Conservation (phyloP, 2,797 vertebrate genomes). For the Tauraco hartlaubi region DNA sequence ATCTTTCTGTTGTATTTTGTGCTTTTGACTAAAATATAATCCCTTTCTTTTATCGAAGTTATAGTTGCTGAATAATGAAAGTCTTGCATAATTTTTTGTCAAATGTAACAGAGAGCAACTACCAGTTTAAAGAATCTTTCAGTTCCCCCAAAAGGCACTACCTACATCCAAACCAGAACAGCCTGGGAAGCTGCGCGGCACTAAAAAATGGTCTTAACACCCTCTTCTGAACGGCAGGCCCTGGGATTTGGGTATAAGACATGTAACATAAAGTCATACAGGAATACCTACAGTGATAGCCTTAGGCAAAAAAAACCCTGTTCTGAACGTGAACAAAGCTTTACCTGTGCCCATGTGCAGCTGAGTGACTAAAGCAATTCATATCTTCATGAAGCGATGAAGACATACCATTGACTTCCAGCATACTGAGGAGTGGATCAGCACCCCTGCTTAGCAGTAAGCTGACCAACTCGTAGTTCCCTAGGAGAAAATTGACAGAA, state of each 20-base stretch:
- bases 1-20: neutral
- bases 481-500: conserved; percentile 66
- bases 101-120: neutral
- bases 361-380: conserved; percentile 98
- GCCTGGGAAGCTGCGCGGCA: neutral
- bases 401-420: conserved; percentile 89
- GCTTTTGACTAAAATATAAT: neutral
- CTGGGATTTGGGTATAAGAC: neutral
- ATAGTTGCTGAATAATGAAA: neutral
- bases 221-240: neutral
- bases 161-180: neutral
- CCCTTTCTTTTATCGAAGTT: neutral
- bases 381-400: conserved; percentile 94
- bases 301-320: neutral
- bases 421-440: conserved; percentile 90
- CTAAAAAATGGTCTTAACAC: neutral
- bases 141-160: neutral
- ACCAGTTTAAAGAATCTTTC: neutral
- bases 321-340: rapidly evolving
- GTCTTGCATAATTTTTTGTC: neutral
- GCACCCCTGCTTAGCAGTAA: conserved; percentile 91
- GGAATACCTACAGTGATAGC: neutral
- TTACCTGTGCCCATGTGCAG: conserved; percentile 96
- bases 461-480: conserved; percentile 97
- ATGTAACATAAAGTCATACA: rapidly evolving